Percentiles rank a stretch among this genome's conserved stretches.
These are phyloP conservation scores for Teinopalpus imperialis DNA, from an alignment of 2,888 invertebrate species.

Conservation along the genomic window DNA sequence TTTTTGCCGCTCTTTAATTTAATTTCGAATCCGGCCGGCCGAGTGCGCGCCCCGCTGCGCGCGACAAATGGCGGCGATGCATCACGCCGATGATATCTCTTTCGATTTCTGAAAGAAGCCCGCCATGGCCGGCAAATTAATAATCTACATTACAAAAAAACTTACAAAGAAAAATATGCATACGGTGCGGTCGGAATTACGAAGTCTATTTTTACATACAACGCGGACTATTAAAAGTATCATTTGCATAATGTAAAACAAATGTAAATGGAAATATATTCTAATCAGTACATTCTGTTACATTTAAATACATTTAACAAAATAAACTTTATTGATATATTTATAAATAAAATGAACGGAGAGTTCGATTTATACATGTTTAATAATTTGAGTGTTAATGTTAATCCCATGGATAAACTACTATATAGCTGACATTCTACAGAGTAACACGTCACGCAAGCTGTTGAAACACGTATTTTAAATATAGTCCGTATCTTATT, in stretches of 20 bases:
- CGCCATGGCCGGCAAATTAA: slow-evolving; percentile 66
- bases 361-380: too few relatives aligned
- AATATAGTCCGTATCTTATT: too few relatives aligned
- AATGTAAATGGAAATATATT: slow-evolving; percentile 1
- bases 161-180: slow-evolving; percentile 52
- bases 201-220: slow-evolving; percentile 16
- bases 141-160: slow-evolving; percentile 58
- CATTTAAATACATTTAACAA: too few relatives aligned
- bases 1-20: slow-evolving; percentile 79
- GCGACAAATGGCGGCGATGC: slow-evolving; percentile 76
- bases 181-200: slow-evolving; percentile 42
- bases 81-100: slow-evolving; percentile 80
- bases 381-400: too few relatives aligned
- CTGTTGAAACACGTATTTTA: too few relatives aligned
- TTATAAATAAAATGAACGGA: too few relatives aligned
- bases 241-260: not conserved
- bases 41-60: slow-evolving; percentile 65
- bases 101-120: slow-evolving; percentile 73
- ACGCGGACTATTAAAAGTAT: slow-evolving; percentile 23
- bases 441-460: too few relatives aligned
- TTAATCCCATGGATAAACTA: too few relatives aligned
- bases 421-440: too few relatives aligned
- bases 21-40: slow-evolving; percentile 73
- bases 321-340: too few relatives aligned
- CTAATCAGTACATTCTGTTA: too few relatives aligned